Percentiles rank a stretch among this genome's conserved stretches.
These are phyloP conservation scores for Nothura maculosa DNA, from an alignment of 2,797 vertebrate species.

Conservation along the genomic window DNA sequence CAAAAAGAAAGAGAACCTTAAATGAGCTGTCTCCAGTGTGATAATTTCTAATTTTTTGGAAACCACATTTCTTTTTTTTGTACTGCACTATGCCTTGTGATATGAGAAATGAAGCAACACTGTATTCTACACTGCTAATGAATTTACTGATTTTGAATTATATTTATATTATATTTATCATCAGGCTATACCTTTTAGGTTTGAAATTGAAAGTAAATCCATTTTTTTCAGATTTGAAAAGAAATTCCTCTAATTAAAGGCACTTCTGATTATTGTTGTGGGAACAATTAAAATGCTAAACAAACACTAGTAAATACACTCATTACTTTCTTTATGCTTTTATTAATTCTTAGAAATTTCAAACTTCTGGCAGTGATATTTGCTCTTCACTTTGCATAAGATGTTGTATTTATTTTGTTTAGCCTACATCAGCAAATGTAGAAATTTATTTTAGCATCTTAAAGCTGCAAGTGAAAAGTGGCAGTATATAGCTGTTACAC, in stretches of 20 bases:
- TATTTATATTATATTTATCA: neutral
- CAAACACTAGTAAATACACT: neutral
- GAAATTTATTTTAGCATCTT: neutral
- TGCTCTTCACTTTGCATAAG: neutral
- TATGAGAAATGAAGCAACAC: neutral
- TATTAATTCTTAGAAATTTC: neutral
- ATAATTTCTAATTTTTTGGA: neutral
- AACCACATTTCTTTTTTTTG: neutral
- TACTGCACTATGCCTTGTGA: neutral
- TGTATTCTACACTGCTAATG: neutral
- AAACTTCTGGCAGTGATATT: neutral
- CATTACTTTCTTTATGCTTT: neutral
- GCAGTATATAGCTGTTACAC: neutral
- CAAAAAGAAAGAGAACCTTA: neutral
- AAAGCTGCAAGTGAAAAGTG: slow-evolving; percentile 3
- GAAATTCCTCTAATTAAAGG: neutral
- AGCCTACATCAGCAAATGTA: neutral
- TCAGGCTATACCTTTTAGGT: neutral
- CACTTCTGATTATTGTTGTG: fast-evolving
- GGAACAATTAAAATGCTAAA: neutral
- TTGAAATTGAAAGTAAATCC: neutral
- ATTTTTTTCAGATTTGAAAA: neutral
- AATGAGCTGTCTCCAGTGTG: neutral
- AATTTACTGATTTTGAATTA: neutral
- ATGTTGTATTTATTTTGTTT: neutral